Base-by-base conservation (phyloP, 2,888 invertebrate genomes). In the Epiblema foenella region DNA sequence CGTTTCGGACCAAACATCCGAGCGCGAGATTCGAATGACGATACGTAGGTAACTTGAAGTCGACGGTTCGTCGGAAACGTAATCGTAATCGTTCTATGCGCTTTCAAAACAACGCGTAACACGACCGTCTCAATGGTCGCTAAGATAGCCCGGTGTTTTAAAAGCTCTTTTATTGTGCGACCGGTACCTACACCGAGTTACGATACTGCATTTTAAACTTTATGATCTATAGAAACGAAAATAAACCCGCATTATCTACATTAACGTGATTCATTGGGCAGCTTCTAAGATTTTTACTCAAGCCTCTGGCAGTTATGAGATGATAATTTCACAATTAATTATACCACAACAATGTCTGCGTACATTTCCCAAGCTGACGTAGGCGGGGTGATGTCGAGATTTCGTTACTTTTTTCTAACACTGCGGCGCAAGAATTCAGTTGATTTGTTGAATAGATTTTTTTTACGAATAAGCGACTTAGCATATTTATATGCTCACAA, bases 1-100 rank as follows among this genome's bases (percentile, higher is more conserved):
- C 90, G 84, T 88, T 88, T 89, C 87, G 90, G 91, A 89, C 91
- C 91, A 93, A 93, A 93, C 92, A 93, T 93, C 92, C 91, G 93
- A 93, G 91, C 88, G 84, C 87, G 85, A 92, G 92, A 92, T 93
- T 93, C 93, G 87, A 92, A 90, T 93, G 93, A 90, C 93, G 88
- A 85, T 87, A 90, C 71, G 71, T 66, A 89, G 88, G 93, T 90
- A 93, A 93, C 90, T 86, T 85, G 93, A 93, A 89, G 92, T 90
- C 89, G 86, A 89, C 89, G 88, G 89, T 93, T 93, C 92, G 89
- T 85, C 84, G 90, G 91, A 92, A 93, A 86, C 87, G 89, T 89
- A 89, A 88, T 87, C 89, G 87, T 91, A 88, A 89, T 88, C 83
- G 88, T 83, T 87, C 87, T 87, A 86, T 86, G 89, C 84, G 91